Evolutionary conservation across 2,888 invertebrate species (phyloP).

Genomic region (Cabera pusaria): DNA sequence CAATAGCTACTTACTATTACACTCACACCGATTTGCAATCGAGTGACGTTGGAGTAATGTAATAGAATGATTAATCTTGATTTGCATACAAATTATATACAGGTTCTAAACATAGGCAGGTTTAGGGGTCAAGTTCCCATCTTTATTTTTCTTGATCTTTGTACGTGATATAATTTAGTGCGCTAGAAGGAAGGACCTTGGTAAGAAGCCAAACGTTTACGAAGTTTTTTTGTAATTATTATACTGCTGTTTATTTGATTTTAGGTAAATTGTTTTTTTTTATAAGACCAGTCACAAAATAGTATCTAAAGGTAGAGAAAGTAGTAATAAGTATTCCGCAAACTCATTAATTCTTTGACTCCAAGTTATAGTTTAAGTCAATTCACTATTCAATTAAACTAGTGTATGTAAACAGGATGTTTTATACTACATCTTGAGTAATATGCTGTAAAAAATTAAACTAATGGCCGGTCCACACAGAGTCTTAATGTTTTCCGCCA

Average conservation of each 20-base stretch:
- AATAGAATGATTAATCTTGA: conserved; percentile 32
- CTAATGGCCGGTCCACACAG: conserved; percentile 31
- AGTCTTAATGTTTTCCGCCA: conserved; percentile 48
- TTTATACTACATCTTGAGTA: conserved; percentile 26
- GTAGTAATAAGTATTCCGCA: conserved; percentile 4
- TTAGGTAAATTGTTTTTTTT: too few relatives aligned
- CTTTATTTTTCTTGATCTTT: conserved; percentile 20
- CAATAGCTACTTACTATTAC: too few relatives aligned
- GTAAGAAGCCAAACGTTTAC: conserved; percentile 12
- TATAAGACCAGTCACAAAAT: too few relatives aligned
- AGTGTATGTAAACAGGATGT: conserved; percentile 29
- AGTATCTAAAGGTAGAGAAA: too few relatives aligned
- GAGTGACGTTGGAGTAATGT: conserved; percentile 39
- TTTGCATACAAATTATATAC: conserved; percentile 45
- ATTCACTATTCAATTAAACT: conserved; percentile 13
- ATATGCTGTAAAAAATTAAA: conserved; percentile 27
- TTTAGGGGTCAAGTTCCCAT: conserved; percentile 16
- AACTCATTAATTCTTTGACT: conserved; percentile 2
- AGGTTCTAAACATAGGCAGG: conserved; percentile 32
- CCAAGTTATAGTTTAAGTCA: too few relatives aligned
- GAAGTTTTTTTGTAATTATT: background rate
- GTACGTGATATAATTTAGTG: conserved; percentile 11
- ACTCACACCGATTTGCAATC: conserved; percentile 49
- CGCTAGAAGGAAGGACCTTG: conserved; percentile 13
- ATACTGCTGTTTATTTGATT: too few relatives aligned